Percentiles rank a stretch among this genome's conserved stretches.
Conservation (phyloP, 2,888 invertebrate genomes). For the Bimastos eiseni region DNA sequence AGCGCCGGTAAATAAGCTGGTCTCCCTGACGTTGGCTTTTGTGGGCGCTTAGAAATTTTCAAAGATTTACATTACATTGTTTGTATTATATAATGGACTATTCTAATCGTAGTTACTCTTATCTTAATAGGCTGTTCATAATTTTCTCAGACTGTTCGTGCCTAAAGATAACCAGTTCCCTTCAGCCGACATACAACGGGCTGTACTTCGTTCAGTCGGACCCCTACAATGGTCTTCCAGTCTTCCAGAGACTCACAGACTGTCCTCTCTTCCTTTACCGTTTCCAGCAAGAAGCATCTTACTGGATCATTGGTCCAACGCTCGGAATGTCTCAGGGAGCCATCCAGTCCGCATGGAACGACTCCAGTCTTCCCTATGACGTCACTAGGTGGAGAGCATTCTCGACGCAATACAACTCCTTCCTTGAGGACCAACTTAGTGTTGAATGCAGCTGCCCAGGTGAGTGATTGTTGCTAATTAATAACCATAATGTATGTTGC, state of each 20-base stretch:
- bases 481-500: background rate
- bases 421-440: background rate
- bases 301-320: constrained; percentile 2
- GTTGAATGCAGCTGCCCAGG: constrained; percentile 9
- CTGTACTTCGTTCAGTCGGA: background rate
- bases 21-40: too few species aligned
- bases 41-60: too few species aligned
- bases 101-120: background rate
- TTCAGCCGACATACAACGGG: background rate
- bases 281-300: background rate
- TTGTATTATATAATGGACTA: too few species aligned
- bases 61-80: too few species aligned
- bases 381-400: background rate
- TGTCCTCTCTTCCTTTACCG: constrained; percentile 10
- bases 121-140: background rate
- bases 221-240: background rate
- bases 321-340: background rate
- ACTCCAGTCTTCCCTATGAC: background rate
- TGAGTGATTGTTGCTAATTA: background rate
- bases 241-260: background rate
- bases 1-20: too few species aligned
- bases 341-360: background rate
- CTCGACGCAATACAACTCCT: background rate
- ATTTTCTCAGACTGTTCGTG: constrained; percentile 7
- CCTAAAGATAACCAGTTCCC: background rate